Percentiles rank a stretch among this genome's conserved stretches.
These are phyloP conservation scores for Pontoporia blainvillei DNA, from an alignment of 2,113 vertebrate genomes.

Conservation along the genomic window DNA sequence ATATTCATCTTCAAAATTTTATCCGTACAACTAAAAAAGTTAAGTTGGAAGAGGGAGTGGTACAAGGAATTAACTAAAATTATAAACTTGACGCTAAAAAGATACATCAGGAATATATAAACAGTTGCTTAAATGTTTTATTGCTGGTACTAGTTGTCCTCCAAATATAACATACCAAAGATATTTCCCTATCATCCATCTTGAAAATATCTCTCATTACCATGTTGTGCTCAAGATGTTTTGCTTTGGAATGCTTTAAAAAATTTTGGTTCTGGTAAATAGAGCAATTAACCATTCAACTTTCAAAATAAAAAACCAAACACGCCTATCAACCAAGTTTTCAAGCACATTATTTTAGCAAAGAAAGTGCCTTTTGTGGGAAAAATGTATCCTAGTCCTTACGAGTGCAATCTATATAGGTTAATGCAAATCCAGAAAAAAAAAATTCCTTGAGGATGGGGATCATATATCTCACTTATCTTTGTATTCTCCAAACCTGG, in stretches of 20 bases:
- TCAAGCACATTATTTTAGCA: not conserved
- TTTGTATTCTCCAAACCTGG: not conserved
- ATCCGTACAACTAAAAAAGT: not conserved
- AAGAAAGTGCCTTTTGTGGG: not conserved
- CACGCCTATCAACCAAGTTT: not conserved
- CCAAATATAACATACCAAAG: not conserved
- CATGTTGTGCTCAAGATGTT: not conserved
- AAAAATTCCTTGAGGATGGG: not conserved
- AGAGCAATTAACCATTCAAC: not conserved
- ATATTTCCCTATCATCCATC: not conserved
- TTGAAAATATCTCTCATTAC: not conserved
- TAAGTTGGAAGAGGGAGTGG: not conserved
- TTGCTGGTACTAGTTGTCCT: not conserved
- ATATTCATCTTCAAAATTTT: not conserved
- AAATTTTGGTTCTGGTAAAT: not conserved
- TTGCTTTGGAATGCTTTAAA: not conserved
- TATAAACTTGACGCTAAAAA: not conserved
- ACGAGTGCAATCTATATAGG: not conserved
- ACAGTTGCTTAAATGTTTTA: not conserved
- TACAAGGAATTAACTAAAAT: not conserved
- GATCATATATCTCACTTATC: not conserved
- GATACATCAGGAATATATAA: not conserved
- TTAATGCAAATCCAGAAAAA: not conserved
- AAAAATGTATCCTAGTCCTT: not conserved
- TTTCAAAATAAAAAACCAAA: not conserved